A percentile compares a stretch with the other conserved stretches of the same genome.
phyloP scores from a whole-genome alignment of 35 echinoderm and acorn worm species.

The Hemicentrotus pulcherrimus region DNA sequence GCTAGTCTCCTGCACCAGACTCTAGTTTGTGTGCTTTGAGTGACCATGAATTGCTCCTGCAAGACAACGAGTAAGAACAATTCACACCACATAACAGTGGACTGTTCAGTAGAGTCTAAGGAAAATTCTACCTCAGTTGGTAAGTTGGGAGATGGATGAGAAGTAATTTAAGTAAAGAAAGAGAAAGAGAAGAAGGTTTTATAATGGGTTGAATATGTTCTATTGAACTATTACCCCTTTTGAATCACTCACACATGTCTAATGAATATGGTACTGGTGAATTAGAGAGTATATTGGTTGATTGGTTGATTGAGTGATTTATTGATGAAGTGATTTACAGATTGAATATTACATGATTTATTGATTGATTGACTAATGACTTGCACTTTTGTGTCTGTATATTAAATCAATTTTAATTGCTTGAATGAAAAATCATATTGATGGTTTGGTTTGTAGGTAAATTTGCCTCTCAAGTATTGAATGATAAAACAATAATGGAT shows the following conservation, averaged over 20 bases:
- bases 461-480: neutral
- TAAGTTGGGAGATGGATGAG: neutral
- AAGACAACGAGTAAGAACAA: conserved; percentile 14
- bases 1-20: neutral
- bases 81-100: conserved; percentile 34
- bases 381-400: neutral
- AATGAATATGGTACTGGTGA: too few species aligned
- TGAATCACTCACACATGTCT: too few species aligned
- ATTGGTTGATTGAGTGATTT: neutral
- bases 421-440: neutral
- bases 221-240: too few species aligned
- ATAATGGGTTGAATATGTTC: neutral
- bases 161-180: neutral
- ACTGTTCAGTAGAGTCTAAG: conserved; percentile 50
- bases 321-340: neutral
- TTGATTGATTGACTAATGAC: neutral
- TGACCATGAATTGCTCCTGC: conserved; percentile 27
- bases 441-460: neutral
- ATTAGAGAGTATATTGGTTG: neutral
- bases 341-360: neutral
- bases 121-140: conserved; percentile 45
- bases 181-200: neutral
- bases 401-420: neutral
- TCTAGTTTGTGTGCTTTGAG: neutral
- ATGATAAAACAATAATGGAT: too few species aligned